Base-by-base conservation (phyloP, 2,797 vertebrate genomes). In the Helicolenus hilgendorfi region DNA sequence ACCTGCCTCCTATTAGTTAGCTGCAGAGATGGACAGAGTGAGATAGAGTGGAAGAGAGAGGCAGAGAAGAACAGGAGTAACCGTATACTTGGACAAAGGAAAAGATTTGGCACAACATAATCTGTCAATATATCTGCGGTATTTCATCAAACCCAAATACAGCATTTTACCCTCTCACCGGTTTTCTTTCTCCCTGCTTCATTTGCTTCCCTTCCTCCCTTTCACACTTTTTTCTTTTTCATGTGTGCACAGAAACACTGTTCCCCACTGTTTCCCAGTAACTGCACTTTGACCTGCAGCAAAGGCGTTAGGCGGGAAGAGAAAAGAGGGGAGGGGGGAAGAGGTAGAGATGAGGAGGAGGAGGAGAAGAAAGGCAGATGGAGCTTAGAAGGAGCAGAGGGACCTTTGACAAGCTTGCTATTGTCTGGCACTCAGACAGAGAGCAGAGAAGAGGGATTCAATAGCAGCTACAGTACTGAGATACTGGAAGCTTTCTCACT, bases 371-470 rank as follows among this genome's bases (percentile, higher is more conserved):
- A 72, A 83, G 84, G 59, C 70, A 83, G 85, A 89, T 87, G 81
- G 68, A 14, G 59, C 33, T 83, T 49, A 59, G 75, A 79, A 82
- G 65, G 79, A 89, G 71, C 58, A 77, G 72, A 35, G 49, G 41
- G 79, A 88, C 83, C 81, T 93, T 79, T 92, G 83, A 81, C 85
- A 84, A 69, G 38, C 55, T 69, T 69, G 24, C 81, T 81, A 72
- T 74, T 88, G 81, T 88, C 45, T 91, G 35, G 67, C 49, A 65
- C 36, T 69, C 24, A 79, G 27, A 31, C 71, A 69, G 24, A 79
- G 49, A 80, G 29, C 27, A 68, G 71, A 58, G 68, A 67, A 53
- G 18, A 59, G 71, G 5, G 18, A 74, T 79, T 81, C 84, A 85
- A 58, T 67, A 76, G 63, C 36, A 83, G 8, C 76, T 64, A 36